Evolutionary conservation across 2,888 invertebrate genomes (phyloP), one percentile per base, ranked within the genome.

Genomic region (Hirtodrosophila duncani): DNA sequence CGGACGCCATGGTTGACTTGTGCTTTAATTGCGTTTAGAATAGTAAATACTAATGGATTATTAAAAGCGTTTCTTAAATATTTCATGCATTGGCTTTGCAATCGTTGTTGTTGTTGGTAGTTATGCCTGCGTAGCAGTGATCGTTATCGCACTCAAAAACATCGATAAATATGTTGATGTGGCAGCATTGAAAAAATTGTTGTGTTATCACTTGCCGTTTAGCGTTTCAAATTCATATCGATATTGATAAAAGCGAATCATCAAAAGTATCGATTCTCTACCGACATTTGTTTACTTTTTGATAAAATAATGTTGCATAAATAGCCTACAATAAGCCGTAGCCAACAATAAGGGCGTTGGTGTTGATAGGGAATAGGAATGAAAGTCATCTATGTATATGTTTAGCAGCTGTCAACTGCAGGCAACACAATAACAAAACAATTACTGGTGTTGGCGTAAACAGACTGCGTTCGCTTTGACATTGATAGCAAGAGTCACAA

Each of bases 1-100:
- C 86, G 57, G 86, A 85, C 55, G 86, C 77, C 87, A 87, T 72
- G 21, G 20, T 56, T 71, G 44, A 37, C 6, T 23, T 55, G 29
- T 44, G 37, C 8, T 24, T 55, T 60, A 13, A 33, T 27, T 51
- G 53, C 46, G 30, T 49, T 36, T 34, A 13, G 1, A 31, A 30
- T n/a, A 44, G 33, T 39, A 33, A 39, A 26, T 24, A 24, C 8
- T 20, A n/a, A n/a, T n/a, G n/a, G n/a, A n/a, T n/a, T n/a, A n/a
- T 45, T 27, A 44, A 10, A 13, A 23, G 14, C n/a, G n/a, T n/a
- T n/a, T n/a, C n/a, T 18, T 20, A 29, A 41, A 11, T 1, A 36
- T 48, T 68, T 72, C 67, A 60, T 52, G 33, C 77, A 62, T 79
- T 77, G 70, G 59, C 38, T 48, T 36, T 38, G 33, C 39, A 37